These are phyloP conservation scores for Parapsyche elsis DNA, from an alignment of 1,140 invertebrate species.

Conservation along the genomic window DNA sequence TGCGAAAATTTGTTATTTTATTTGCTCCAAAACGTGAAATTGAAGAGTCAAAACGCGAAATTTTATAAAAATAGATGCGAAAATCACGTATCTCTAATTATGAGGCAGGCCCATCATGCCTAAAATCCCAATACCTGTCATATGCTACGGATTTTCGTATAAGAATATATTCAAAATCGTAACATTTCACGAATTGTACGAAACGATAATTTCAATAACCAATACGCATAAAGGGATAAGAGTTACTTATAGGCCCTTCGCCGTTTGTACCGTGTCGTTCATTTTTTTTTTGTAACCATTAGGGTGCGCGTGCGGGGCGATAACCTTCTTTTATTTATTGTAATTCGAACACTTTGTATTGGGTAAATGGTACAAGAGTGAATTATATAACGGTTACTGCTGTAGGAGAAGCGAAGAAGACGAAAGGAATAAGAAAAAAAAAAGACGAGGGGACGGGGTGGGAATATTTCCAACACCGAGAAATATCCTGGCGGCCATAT, in stretches of 20 bases:
- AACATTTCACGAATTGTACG: neutral
- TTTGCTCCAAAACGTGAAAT: too few species aligned
- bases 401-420: neutral
- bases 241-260: conserved; percentile 28
- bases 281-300: conserved; percentile 14
- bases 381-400: conserved; percentile 32
- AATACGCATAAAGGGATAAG: conserved; percentile 30
- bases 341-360: conserved; percentile 33
- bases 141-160: too few species aligned
- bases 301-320: conserved; percentile 22
- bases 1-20: too few species aligned
- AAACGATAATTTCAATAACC: conserved; percentile 31
- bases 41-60: too few species aligned
- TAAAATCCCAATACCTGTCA: too few species aligned
- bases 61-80: too few species aligned
- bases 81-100: too few species aligned
- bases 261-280: conserved; percentile 23
- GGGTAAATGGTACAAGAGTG: conserved; percentile 33
- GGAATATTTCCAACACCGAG: neutral
- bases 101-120: too few species aligned
- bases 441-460: neutral
- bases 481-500: conserved; percentile 21
- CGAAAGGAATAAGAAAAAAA: neutral
- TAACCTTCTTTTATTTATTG: conserved; percentile 34
- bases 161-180: too few species aligned